Base-by-base conservation (phyloP, 2,888 invertebrate genomes). In the Leptopilina drosophilae region DNA sequence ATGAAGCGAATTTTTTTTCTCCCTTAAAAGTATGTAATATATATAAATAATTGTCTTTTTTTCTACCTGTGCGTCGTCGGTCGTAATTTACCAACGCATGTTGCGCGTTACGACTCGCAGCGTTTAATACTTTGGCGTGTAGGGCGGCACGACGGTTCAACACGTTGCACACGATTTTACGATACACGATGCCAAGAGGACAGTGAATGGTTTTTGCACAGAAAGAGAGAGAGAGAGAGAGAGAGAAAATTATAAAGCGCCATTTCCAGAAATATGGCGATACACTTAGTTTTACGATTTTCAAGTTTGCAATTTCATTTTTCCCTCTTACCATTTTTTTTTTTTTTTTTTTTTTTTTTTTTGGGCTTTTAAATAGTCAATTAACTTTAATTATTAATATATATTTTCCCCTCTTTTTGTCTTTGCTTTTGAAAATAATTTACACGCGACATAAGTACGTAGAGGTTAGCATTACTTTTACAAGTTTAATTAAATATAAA, bases 111-210 rank as follows among this genome's bases (percentile, higher is more conserved):
- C 42, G 42, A 42, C 42, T 42, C 8, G 42, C 3, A 42, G 49
- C 49, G 26, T 26, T 33, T 33, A 49, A 49, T 53, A 53, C 33
- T 73, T 53, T 49, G 49, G 49, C 49, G 49, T 49, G 9, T 49
- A 1, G 12, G 49, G 49, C 49, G 49, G 49, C 49, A 53, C 33
- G 73, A 73, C 53, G 73, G 56, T 49, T 56, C 73, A 73, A 73
- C 73, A 73, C 73, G 73, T 56, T 73, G 73, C 73, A 73, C 73
- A 73, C 53, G 33, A 73, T 73, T 73, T 73, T 73, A 73, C 73
- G 73, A 49, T 11, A 73, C 73, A 8, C 53, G 73, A 73, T 73
- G 73, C 56, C 56, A 73, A 53, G 56, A 73, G 53, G 73, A 56
- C 73, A 73, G 53, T 53, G 73, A 73, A 73, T 73, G 20, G 53